A percentile compares a stretch with the other conserved stretches of the same genome.
Evolutionary conservation across 2,888 invertebrate genomes (phyloP).

Genomic region (Branchellion lobata): DNA sequence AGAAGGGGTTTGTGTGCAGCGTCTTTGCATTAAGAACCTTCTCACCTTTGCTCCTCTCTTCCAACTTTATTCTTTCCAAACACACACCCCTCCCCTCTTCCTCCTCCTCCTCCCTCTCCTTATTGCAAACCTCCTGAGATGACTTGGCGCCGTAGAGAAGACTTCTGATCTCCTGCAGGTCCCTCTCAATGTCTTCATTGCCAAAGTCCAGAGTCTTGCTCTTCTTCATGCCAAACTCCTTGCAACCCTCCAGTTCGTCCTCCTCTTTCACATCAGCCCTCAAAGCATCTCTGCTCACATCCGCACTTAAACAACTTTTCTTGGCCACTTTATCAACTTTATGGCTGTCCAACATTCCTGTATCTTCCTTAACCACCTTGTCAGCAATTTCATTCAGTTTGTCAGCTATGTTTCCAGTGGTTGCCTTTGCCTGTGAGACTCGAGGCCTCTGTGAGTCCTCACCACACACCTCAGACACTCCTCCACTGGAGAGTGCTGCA

Average conservation of each 20-base stretch:
- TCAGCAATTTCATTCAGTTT: too few species aligned
- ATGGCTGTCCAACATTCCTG: too few species aligned
- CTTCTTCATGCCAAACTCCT: neutral
- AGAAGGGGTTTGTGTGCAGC: neutral
- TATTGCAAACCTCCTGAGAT: neutral
- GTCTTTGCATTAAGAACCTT: constrained; percentile 16
- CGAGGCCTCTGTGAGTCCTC: too few species aligned
- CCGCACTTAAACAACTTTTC: too few species aligned
- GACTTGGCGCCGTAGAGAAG: constrained; percentile 25
- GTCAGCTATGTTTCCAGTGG: too few species aligned
- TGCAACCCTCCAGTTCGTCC: neutral
- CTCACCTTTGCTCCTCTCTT: neutral
- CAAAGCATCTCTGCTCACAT: too few species aligned
- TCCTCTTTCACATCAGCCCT: neutral
- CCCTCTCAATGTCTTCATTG: constrained; percentile 30
- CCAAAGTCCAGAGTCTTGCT: constrained; percentile 33
- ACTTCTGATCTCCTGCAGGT: constrained; percentile 31
- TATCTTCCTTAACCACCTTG: neutral
- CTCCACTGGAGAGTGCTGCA: too few species aligned
- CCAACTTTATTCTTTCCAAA: neutral
- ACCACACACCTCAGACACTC: too few species aligned
- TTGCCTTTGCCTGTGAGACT: too few species aligned
- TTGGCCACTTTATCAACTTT: too few species aligned
- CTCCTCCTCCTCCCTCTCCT: neutral
- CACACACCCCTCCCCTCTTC: neutral